A percentile compares a stretch with the other conserved stretches of the same genome.
These are phyloP conservation scores for Percina caprodes DNA, from an alignment of 2,113 vertebrate species.

Conservation along the genomic window DNA sequence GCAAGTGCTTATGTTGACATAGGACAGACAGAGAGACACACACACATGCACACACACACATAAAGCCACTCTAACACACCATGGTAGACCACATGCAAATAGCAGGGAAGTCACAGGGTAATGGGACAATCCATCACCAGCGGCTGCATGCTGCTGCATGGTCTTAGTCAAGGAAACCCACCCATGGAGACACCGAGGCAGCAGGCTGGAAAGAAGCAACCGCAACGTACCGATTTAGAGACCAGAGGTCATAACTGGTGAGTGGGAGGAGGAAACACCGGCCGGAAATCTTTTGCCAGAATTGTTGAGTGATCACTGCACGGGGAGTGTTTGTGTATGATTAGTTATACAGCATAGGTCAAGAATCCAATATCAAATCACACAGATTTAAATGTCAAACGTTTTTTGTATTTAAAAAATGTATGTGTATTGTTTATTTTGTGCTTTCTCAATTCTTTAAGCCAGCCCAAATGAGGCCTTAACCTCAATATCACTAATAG, in stretches of 20 bases:
- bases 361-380: not conserved
- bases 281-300: conserved; percentile 21
- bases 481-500: not conserved
- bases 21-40: conserved; percentile 4
- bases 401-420: not conserved
- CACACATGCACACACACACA: conserved; percentile 15
- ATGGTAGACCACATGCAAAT: conserved; percentile 70
- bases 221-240: conserved; percentile 60
- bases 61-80: conserved; percentile 59
- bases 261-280: not conserved
- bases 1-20: conserved; percentile 3
- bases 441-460: not conserved
- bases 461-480: not conserved
- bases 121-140: conserved; percentile 81
- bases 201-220: conserved; percentile 46
- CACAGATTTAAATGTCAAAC: not conserved
- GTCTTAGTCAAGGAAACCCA: conserved; percentile 68
- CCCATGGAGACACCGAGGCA: conserved; percentile 60
- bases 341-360: not conserved
- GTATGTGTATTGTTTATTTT: not conserved
- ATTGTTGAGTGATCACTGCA: not conserved
- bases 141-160: conserved; percentile 61
- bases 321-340: not conserved
- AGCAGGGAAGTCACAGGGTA: conserved; percentile 75
- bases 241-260: conserved; percentile 58